Evolutionary conservation across 2,888 invertebrate genomes (phyloP).

Genomic region (Dendrolimus houi): DNA sequence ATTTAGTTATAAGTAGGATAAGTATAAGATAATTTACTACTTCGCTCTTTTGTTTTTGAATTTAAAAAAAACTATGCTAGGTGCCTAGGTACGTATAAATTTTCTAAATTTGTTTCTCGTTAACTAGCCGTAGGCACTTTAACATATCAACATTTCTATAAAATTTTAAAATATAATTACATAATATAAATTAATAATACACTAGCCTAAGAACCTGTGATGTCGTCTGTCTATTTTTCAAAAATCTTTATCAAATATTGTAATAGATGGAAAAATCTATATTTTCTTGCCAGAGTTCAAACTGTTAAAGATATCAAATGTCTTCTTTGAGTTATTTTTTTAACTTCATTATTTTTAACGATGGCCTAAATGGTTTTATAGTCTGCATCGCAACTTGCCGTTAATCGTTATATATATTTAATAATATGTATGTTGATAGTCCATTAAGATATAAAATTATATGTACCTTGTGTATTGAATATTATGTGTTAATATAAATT

Average conservation of each 20-base stretch:
- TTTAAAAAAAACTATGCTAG: conserved; percentile 33
- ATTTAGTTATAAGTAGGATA: background rate
- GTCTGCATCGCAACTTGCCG: conserved; percentile 18
- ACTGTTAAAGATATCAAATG: conserved; percentile 61
- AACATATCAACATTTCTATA: conserved; percentile 23
- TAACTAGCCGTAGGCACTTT: conserved; percentile 7
- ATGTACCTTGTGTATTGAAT: conserved; percentile 51
- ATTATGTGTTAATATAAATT: conserved; percentile 65
- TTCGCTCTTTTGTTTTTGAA: background rate
- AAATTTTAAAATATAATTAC: conserved; percentile 15
- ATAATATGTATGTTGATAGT: background rate
- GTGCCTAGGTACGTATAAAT: conserved; percentile 40
- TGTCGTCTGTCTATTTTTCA: conserved; percentile 53
- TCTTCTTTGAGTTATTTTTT: conserved; percentile 35
- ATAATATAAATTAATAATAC: too few species aligned
- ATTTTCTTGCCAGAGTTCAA: conserved; percentile 44
- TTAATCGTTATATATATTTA: conserved; percentile 10
- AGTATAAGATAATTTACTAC: background rate
- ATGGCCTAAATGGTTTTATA: conserved; percentile 38
- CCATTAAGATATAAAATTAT: background rate
- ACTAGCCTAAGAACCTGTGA: conserved; percentile 47
- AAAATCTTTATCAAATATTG: conserved; percentile 28
- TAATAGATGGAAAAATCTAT: conserved; percentile 23
- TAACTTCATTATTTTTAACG: conserved; percentile 14
- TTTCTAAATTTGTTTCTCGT: background rate